These are phyloP conservation scores for Callocephalon fimbriatum DNA, from an alignment of 2,113 vertebrate species.

Conservation along the genomic window DNA sequence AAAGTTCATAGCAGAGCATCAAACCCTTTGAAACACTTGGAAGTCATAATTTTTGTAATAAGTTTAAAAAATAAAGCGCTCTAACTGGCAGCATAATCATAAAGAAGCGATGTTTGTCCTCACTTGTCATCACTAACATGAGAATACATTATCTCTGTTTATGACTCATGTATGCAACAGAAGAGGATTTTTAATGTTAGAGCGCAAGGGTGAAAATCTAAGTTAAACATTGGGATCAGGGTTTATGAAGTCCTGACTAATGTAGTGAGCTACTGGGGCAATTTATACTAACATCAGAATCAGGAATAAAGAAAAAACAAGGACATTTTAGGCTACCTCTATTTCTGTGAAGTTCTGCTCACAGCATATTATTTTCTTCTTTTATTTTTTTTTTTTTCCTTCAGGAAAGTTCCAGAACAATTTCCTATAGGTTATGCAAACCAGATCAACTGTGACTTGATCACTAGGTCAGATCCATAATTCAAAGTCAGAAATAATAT, in stretches of 20 bases:
- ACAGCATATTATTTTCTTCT: accelerated
- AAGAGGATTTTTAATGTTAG: background rate
- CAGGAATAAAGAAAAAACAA: background rate
- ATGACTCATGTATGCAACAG: background rate
- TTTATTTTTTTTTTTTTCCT: background rate
- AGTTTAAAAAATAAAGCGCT: background rate
- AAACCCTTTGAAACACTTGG: background rate
- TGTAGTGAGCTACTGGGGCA: background rate
- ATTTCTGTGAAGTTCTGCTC: background rate
- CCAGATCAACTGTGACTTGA: background rate
- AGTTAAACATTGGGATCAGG: background rate
- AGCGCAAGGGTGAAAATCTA: background rate
- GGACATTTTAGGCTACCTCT: background rate
- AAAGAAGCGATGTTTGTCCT: background rate
- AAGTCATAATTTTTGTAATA: background rate
- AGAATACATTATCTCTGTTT: background rate
- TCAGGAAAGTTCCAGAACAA: background rate
- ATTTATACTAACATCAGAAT: background rate
- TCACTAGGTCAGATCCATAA: background rate
- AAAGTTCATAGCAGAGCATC: background rate
- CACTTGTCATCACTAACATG: accelerated
- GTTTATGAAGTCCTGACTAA: background rate
- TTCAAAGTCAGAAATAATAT: background rate
- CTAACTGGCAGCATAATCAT: background rate
- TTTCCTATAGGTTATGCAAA: background rate